Percentiles rank a stretch among this genome's conserved stretches.
phyloP scores from a whole-genome alignment of 2,888 invertebrate species.

The Glaucopsyche alexis region DNA sequence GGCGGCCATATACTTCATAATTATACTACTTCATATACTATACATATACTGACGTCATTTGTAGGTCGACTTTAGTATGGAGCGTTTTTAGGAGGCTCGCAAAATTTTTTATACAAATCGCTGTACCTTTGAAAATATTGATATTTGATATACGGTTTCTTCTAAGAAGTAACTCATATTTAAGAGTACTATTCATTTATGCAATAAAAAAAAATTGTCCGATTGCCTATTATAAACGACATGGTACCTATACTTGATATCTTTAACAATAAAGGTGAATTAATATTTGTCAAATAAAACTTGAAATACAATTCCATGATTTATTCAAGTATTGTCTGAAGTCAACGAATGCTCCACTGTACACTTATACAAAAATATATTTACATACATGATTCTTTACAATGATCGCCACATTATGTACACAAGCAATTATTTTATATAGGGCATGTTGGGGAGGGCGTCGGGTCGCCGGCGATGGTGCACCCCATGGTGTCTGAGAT shows the following conservation, averaged over 20 bases:
- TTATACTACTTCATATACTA: too few species aligned
- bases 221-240: too few species aligned
- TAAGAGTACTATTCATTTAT: too few species aligned
- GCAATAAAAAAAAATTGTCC: too few species aligned
- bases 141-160: too few species aligned
- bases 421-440: conserved; percentile 58
- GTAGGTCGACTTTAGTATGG: too few species aligned
- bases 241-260: not conserved
- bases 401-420: conserved; percentile 40
- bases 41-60: too few species aligned
- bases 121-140: too few species aligned
- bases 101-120: too few species aligned
- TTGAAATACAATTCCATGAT: conserved; percentile 44
- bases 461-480: conserved; percentile 69
- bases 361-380: conserved; percentile 63
- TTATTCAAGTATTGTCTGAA: conserved; percentile 61
- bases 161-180: too few species aligned
- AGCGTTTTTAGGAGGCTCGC: too few species aligned
- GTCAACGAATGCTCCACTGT: conserved; percentile 56
- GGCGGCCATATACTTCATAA: too few species aligned
- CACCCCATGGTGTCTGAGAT: conserved; percentile 69
- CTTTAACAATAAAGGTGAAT: not conserved
- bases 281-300: conserved; percentile 43
- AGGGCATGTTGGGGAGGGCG: conserved; percentile 60
- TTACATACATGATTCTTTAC: conserved; percentile 61